These are phyloP conservation scores for Rhabdophis nuchalis DNA, from an alignment of 2,797 vertebrate genomes.

Conservation along the genomic window DNA sequence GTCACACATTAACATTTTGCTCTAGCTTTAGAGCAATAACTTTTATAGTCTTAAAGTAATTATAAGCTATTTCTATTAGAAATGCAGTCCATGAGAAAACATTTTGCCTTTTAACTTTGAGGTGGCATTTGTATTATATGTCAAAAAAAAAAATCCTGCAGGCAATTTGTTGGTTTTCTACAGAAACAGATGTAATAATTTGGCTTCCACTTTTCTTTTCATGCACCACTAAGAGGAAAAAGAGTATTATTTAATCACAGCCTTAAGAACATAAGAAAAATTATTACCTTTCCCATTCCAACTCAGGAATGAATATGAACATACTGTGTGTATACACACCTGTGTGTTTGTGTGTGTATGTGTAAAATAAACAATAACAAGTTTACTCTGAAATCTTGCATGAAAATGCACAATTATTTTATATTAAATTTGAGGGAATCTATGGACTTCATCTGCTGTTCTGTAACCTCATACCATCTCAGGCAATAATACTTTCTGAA, in stretches of 20 bases:
- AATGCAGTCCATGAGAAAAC: neutral
- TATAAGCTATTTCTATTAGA: neutral
- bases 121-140: conserved; percentile 25
- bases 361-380: neutral
- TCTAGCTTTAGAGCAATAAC: neutral
- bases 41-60: neutral
- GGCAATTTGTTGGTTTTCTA: neutral
- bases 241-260: neutral
- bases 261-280: neutral
- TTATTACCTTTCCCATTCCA: conserved; percentile 9
- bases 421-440: neutral
- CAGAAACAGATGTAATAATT: conserved; percentile 24
- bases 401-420: neutral
- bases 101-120: conserved; percentile 26
- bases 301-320: neutral
- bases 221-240: conserved; percentile 45
- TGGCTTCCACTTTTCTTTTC: conserved; percentile 45
- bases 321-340: no score
- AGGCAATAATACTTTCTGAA: neutral
- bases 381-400: neutral
- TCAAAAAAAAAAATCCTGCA: no score
- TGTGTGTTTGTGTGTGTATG: no score
- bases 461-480: neutral
- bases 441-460: neutral
- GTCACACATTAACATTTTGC: neutral